Conservation (phyloP, 92 coral and sea anemone genomes). For the Epizoanthus ramosus region DNA sequence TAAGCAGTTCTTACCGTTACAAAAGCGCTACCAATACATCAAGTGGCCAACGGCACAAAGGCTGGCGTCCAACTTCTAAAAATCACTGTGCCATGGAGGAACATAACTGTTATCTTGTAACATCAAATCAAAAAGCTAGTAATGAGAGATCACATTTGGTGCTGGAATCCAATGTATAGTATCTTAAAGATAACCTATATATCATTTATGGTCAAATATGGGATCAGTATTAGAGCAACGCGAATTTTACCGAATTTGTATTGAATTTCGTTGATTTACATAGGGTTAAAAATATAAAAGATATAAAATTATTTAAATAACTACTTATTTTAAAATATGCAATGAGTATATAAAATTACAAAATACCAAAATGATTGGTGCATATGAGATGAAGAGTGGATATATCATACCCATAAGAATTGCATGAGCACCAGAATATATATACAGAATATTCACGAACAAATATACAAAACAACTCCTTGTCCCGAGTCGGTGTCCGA, state of each 20-base stretch:
- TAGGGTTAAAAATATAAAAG: constrained; percentile 18
- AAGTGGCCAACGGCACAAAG: not conserved
- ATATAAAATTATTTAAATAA: constrained; percentile 19
- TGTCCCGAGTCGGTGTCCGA: no score
- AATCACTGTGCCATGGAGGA: not conserved
- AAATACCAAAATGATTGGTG: constrained; percentile 23
- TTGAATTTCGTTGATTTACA: not conserved
- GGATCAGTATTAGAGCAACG: not conserved
- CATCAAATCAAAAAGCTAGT: not conserved
- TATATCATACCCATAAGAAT: constrained; percentile 15
- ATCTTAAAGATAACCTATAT: not conserved
- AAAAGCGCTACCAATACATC: not conserved
- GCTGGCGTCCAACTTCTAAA: not conserved
- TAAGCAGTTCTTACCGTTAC: not conserved
- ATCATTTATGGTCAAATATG: not conserved
- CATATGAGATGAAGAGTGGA: constrained; percentile 25
- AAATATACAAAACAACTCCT: no score
- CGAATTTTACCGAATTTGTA: not conserved
- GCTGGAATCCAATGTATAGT: constrained; percentile 5
- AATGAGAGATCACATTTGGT: not conserved
- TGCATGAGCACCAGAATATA: constrained; percentile 19
- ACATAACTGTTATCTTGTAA: not conserved
- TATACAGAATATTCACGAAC: no score
- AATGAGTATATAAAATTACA: constrained; percentile 17
- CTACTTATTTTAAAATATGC: constrained; percentile 13